These are phyloP conservation scores for Capitella teleta DNA, from an alignment of 1,140 invertebrate genomes.

Conservation along the genomic window DNA sequence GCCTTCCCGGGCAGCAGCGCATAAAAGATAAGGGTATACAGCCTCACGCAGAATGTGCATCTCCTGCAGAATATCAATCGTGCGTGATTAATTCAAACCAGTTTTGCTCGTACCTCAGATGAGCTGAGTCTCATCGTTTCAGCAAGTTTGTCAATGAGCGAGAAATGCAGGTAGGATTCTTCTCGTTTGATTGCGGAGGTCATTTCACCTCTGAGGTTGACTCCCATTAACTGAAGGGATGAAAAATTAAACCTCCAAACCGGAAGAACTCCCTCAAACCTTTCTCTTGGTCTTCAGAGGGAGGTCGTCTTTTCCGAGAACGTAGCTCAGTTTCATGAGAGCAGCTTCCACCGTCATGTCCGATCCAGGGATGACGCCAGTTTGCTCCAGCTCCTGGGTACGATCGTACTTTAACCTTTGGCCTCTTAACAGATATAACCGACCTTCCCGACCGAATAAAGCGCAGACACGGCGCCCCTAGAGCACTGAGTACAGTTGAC, in stretches of 20 bases:
- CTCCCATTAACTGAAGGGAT: conserved; percentile 59
- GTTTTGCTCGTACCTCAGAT: conserved; percentile 21
- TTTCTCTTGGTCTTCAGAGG: conserved; percentile 54
- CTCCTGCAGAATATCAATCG: conserved; percentile 45
- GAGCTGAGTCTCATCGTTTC: conserved; percentile 25
- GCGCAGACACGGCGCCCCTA: conserved; percentile 55
- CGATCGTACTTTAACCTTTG: neutral
- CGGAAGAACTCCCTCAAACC: conserved; percentile 16
- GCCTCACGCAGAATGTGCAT: conserved; percentile 57
- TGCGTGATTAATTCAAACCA: too few species aligned
- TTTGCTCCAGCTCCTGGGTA: conserved; percentile 44
- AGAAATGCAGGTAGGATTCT: conserved; percentile 20
- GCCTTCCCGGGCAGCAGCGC: conserved; percentile 56
- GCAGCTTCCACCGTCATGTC: conserved; percentile 96
- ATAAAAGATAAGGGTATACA: conserved; percentile 66
- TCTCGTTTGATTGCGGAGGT: conserved; percentile 32
- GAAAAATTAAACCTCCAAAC: neutral
- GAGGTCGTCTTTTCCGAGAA: conserved; percentile 73
- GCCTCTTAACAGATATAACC: too few species aligned
- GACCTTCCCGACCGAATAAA: conserved; percentile 75
- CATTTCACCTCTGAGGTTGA: conserved; percentile 61
- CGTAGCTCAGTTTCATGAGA: conserved; percentile 79
- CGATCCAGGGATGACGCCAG: conserved; percentile 72
- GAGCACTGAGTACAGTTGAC: conserved; percentile 86
- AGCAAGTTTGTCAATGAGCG: conserved; percentile 28